Evolutionary conservation across 2,888 invertebrate genomes (phyloP), one percentile per base, ranked within the genome.

Genomic region (Trilocha varians): DNA sequence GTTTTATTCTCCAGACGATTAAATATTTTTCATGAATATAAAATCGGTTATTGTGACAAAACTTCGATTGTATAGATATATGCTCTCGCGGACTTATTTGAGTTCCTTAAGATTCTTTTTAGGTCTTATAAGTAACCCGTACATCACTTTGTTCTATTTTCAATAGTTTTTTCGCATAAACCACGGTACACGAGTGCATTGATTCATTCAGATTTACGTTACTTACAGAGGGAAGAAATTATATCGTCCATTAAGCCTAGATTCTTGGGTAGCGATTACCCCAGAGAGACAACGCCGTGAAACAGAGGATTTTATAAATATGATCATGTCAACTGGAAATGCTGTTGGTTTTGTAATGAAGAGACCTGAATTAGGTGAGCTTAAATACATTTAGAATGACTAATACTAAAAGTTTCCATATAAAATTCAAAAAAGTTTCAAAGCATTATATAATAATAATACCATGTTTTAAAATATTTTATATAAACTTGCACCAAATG

Each of bases 201-300:
- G 6, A 3, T 9, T 2, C 2, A 25, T 9, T 25, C 2, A 3
- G 6, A 11, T 25, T 9, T 32, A 14, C 1, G 13, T 16, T 45
- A 35, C 18, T 47, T 43, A 11, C 53, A 83, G 84, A 32, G 74
- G 74, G 0, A 78, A 78, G 43, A 59, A 65, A n/a, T n/a, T n/a
- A n/a, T 25, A 5, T 25, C 11, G 25, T 11, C 3, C 25, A 25
- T 9, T n/a, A n/a, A n/a, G n/a, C n/a, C 49, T 87, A 16, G 55
- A 70, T 0, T 67, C 67, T 0, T 87, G 89, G 87, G 83, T 78
- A 1, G 82, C 88, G 1, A 65, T 89, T 8, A 79, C 83, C 3
- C 88, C 89, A 0, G 69, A 70, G 5, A 49, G 78, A 36, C 58
- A 69, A 33, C 59, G 65, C 1, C 65, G 72, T 15, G 85, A 83